Evolutionary conservation across 2,113 vertebrate genomes (phyloP).

Genomic region (Brienomyrus brachyistius): DNA sequence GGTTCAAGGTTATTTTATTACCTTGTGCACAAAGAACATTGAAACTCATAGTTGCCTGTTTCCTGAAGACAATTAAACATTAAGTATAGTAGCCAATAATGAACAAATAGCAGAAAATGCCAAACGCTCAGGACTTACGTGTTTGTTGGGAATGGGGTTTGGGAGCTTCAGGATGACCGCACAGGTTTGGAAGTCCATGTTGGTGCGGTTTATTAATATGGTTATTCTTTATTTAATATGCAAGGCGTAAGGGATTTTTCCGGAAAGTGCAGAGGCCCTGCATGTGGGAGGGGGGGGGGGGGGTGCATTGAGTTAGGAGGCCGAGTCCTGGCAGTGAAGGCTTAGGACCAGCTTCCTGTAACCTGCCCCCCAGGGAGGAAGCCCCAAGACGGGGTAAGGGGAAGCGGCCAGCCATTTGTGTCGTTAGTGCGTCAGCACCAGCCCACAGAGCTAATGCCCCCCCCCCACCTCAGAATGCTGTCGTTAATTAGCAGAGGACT

Average conservation of each 20-base stretch:
- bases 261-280: not conserved
- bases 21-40: not conserved
- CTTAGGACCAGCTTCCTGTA: not conserved
- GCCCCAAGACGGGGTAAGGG: not conserved
- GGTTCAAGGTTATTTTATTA: not conserved
- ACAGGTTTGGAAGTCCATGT: not conserved
- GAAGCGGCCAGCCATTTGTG: not conserved
- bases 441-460: conserved; percentile 18
- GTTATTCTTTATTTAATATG: not conserved
- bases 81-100: not conserved
- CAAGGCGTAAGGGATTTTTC: not conserved
- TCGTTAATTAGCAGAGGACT: conserved; percentile 24
- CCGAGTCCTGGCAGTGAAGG: not conserved
- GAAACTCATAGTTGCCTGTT: not conserved
- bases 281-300: not conserved
- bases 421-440: not conserved
- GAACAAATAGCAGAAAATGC: not conserved
- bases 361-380: not conserved
- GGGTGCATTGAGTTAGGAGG: not conserved
- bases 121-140: not conserved
- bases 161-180: not conserved
- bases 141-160: not conserved
- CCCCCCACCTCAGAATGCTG: conserved; percentile 33
- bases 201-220: not conserved
- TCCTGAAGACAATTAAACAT: not conserved